Evolutionary conservation across 2,888 invertebrate species (phyloP).

Genomic region (Eubasilissa splendida): DNA sequence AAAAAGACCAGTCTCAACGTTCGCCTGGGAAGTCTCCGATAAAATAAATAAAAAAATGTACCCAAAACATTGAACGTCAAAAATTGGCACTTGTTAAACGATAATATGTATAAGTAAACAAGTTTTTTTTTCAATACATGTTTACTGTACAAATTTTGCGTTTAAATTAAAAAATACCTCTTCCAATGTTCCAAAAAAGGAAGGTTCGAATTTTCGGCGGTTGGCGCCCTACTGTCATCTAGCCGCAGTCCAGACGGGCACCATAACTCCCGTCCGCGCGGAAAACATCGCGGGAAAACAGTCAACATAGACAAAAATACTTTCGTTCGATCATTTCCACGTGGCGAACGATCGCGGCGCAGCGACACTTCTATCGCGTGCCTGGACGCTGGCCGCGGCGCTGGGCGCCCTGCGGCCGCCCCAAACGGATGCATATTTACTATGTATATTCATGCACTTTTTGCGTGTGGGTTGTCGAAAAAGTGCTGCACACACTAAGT

Average conservation of each 20-base stretch:
- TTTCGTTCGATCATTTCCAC: not conserved
- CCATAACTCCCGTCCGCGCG: not conserved
- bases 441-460: constrained; percentile 43
- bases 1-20: too few species aligned
- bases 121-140: too few species aligned
- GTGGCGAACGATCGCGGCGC: not conserved
- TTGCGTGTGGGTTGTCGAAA: constrained; percentile 52
- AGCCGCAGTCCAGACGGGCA: not conserved
- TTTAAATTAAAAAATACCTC: too few species aligned
- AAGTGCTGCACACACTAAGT: constrained; percentile 42
- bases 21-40: too few species aligned
- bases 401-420: not conserved
- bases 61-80: too few species aligned
- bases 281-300: not conserved
- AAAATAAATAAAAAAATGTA: too few species aligned
- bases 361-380: not conserved
- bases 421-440: constrained; percentile 26
- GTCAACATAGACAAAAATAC: too few species aligned
- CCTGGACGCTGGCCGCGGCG: not conserved
- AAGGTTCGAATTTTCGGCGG: not conserved
- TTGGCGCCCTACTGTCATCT: constrained; percentile 22
- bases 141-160: too few species aligned
- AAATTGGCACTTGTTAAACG: too few species aligned
- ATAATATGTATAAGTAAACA: too few species aligned
- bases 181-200: not conserved